Percentiles rank a stretch among this genome's conserved stretches.
phyloP scores from a whole-genome alignment of 2,888 invertebrate genomes.

The Baronia brevicornis region DNA sequence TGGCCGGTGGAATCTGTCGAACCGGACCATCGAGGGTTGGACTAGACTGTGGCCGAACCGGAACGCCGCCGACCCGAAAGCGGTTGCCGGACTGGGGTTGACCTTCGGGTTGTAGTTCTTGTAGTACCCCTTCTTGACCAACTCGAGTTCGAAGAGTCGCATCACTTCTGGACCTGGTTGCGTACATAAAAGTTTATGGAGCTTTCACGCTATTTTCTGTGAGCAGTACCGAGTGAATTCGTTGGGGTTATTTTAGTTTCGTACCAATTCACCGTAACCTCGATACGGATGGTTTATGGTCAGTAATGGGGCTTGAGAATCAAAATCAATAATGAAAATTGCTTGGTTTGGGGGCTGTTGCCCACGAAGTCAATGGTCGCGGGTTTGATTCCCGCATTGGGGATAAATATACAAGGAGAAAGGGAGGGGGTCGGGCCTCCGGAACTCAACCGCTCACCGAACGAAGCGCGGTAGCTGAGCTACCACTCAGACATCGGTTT shows the following conservation, averaged over 20 bases:
- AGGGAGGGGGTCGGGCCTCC: too few species aligned
- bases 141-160: constrained; percentile 83
- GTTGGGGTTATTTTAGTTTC: too few species aligned
- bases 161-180: constrained; percentile 83
- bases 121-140: constrained; percentile 81
- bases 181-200: not conserved
- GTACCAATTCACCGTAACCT: too few species aligned
- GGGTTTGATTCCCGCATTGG: too few species aligned
- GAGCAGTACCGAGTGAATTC: too few species aligned
- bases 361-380: not conserved
- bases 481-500: too few species aligned
- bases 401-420: too few species aligned
- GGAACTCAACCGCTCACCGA: too few species aligned
- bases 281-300: too few species aligned
- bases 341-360: not conserved
- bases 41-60: constrained; percentile 92
- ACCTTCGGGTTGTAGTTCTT: constrained; percentile 80
- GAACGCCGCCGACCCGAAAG: constrained; percentile 88
- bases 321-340: not conserved
- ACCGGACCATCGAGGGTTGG: constrained; percentile 84
- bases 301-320: too few species aligned
- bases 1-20: constrained; percentile 80
- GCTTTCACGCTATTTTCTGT: not conserved
- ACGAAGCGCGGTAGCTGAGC: too few species aligned
- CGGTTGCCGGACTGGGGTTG: constrained; percentile 85